Conservation (phyloP, 2,113 vertebrate species). For the Turnix velox region DNA sequence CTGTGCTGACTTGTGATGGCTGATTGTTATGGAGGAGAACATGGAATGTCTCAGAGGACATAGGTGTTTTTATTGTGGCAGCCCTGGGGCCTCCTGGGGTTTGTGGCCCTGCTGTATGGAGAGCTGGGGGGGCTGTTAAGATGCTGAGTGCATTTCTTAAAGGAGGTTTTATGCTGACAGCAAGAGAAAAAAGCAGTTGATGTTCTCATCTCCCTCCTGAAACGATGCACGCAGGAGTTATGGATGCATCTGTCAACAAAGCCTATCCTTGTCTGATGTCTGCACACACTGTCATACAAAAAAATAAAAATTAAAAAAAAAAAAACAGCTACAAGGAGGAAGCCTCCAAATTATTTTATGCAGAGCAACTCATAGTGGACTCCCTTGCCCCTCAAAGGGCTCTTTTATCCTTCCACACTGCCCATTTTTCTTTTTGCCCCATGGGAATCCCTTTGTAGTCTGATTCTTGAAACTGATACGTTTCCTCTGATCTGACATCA, state of each 20-base stretch:
- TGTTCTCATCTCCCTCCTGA: background rate
- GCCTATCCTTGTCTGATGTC: background rate
- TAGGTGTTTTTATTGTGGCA: background rate
- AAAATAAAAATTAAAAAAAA: too few relatives aligned
- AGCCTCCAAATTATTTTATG: conserved; percentile 7
- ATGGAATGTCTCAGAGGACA: background rate
- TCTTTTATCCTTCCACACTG: conserved; percentile 16
- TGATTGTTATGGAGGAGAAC: background rate
- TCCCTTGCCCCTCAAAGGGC: conserved; percentile 25
- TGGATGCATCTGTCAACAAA: background rate
- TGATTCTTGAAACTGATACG: background rate
- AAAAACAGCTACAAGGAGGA: conserved; percentile 9
- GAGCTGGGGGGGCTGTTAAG: background rate
- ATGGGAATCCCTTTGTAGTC: conserved; percentile 33
- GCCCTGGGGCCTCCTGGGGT: background rate
- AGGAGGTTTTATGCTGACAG: background rate
- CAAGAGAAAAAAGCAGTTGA: background rate
- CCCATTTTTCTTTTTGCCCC: background rate
- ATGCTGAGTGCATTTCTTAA: background rate
- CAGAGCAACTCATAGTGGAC: background rate
- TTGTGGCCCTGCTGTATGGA: background rate
- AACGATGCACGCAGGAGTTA: background rate
- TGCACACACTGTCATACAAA: background rate
- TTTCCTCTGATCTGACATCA: conserved; percentile 48
- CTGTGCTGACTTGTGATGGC: background rate